Evolutionary conservation across 53 echinoderm and acorn worm genomes (phyloP).

Genomic region (Paelopatides confundens): DNA sequence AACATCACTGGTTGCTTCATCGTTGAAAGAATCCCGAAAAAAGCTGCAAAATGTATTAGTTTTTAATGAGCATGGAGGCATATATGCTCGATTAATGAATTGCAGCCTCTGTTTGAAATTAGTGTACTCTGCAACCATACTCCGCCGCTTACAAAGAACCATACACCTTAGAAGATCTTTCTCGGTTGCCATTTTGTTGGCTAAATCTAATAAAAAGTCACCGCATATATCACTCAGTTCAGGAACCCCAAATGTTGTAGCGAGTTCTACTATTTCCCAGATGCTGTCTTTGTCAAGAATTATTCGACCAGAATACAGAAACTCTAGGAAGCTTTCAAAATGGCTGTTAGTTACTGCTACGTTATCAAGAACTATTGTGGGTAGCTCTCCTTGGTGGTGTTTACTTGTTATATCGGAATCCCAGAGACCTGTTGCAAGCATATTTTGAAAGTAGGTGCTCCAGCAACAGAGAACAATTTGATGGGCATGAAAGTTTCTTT

Average conservation of each 20-base stretch:
- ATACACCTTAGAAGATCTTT: not conserved
- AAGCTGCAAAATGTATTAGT: not conserved
- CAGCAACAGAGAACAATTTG: not conserved
- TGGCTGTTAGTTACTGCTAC: not conserved
- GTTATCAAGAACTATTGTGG: not conserved
- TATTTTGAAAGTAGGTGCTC: not conserved
- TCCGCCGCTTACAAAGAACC: not conserved
- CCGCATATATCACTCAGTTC: not conserved
- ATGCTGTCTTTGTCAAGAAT: not conserved
- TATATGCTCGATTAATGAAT: not conserved
- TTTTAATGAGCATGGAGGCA: not conserved
- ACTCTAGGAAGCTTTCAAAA: not conserved
- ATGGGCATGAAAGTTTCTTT: not conserved
- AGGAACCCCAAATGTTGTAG: not conserved
- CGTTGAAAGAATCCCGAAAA: not conserved
- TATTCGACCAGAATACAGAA: slow-evolving; percentile 7
- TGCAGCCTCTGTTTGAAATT: not conserved
- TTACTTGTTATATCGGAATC: not conserved
- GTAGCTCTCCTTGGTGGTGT: not conserved
- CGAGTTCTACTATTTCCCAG: not conserved
- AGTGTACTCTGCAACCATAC: not conserved
- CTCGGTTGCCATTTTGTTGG: not conserved
- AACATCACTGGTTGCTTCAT: slow-evolving; percentile 7
- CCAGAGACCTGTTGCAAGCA: not conserved
- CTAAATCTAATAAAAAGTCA: not conserved